Conservation (phyloP, 2,113 vertebrate genomes). For the Reinhardtius hippoglossoides region DNA sequence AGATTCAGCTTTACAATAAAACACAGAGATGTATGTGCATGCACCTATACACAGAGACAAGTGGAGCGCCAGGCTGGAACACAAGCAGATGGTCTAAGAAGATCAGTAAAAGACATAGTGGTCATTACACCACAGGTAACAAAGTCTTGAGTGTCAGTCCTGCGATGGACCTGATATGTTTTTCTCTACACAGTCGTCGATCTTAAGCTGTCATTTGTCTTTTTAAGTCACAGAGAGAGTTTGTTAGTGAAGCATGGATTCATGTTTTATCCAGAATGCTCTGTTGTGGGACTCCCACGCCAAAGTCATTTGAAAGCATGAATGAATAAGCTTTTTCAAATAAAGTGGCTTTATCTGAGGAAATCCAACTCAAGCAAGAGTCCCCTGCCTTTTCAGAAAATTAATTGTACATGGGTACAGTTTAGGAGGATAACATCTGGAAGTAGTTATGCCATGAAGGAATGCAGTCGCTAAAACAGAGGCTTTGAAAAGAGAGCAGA, state of each 20-base stretch:
- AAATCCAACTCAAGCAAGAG: conserved; percentile 45
- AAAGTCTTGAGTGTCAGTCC: neutral
- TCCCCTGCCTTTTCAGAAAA: neutral
- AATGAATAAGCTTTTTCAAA: conserved; percentile 56
- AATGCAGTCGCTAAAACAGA: conserved; percentile 50
- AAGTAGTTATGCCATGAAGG: conserved; percentile 62
- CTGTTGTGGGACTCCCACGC: conserved; percentile 36
- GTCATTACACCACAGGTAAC: conserved; percentile 5
- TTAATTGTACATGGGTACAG: conserved; percentile 39
- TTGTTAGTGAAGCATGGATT: conserved; percentile 49
- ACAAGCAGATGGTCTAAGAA: conserved; percentile 5
- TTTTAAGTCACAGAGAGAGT: conserved; percentile 23
- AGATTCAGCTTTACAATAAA: conserved; percentile 29
- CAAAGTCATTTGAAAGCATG: conserved; percentile 43
- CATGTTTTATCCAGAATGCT: conserved; percentile 60
- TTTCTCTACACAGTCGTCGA: conserved; percentile 38
- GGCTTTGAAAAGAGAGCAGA: conserved; percentile 34
- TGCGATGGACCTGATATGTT: neutral
- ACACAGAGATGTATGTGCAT: neutral
- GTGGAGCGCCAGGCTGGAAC: neutral
- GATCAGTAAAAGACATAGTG: neutral
- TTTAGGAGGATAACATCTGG: conserved; percentile 62
- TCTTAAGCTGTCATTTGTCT: conserved; percentile 21
- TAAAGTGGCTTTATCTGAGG: conserved; percentile 52
- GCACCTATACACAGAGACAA: too few species aligned